A percentile compares a stretch with the other conserved stretches of the same genome.
Conservation (phyloP, 35 echinoderm and acorn worm species). For the Apostichopus japonicus region DNA sequence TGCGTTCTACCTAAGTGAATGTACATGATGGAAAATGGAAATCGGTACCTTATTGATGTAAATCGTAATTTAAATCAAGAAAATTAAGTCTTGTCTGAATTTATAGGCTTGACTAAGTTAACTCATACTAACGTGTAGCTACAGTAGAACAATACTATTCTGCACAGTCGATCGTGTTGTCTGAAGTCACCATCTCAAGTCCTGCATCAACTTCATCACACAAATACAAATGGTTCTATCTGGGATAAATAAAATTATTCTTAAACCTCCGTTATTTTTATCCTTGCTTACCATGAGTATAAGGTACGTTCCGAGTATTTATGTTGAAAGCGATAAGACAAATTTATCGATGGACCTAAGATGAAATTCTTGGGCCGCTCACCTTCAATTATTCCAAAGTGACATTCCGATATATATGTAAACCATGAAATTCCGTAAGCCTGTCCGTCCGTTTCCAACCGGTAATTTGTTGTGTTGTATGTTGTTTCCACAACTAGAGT, state of each 20-base stretch:
- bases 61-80: no score
- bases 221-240: neutral
- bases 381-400: neutral
- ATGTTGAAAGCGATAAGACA: neutral
- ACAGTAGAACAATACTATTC: no score
- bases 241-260: no score
- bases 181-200: neutral
- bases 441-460: neutral
- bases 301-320: neutral
- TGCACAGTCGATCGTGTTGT: no score
- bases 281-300: no score
- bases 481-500: neutral
- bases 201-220: neutral
- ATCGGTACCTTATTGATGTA: no score
- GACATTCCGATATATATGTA: neutral
- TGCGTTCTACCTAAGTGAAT: no score
- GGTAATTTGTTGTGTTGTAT: neutral
- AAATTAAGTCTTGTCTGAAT: no score
- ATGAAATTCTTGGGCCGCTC: neutral
- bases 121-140: no score
- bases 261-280: no score
- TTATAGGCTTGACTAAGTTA: no score
- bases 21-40: no score
- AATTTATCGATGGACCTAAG: neutral
- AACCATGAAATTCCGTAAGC: neutral